A percentile compares a stretch with the other conserved stretches of the same genome.
Conservation (phyloP, 2,888 invertebrate species). For the Melangyna quadrimaculata region DNA sequence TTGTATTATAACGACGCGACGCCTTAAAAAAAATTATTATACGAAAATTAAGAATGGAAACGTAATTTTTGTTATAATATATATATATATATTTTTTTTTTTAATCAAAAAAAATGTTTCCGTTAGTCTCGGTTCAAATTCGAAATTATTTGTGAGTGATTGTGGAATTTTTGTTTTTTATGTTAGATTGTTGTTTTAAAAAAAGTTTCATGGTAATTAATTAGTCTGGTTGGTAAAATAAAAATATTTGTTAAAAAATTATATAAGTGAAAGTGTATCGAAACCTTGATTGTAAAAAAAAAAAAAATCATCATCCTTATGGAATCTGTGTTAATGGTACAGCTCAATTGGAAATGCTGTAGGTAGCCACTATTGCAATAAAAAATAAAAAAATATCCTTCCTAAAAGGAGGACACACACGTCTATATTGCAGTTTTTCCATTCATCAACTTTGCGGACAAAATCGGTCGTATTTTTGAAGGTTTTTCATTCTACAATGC, state of each 20-base stretch:
- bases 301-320: not conserved
- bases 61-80: slow-evolving; percentile 11
- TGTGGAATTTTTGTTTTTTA: not conserved
- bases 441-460: slow-evolving; percentile 21
- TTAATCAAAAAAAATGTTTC: not conserved
- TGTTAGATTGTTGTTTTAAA: not conserved
- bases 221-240: not conserved
- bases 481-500: slow-evolving; percentile 22
- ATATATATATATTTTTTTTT: too few species aligned
- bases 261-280: not conserved
- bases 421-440: not conserved
- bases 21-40: not conserved
- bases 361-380: not conserved
- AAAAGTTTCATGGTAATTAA: slow-evolving; percentile 50
- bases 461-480: slow-evolving; percentile 53
- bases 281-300: not conserved
- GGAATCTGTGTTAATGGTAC: slow-evolving; percentile 9
- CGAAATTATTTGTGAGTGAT: slow-evolving; percentile 29
- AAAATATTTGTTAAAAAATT: not conserved
- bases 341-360: not conserved
- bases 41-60: slow-evolving; percentile 17
- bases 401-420: not conserved
- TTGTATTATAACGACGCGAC: not conserved
- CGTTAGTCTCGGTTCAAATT: slow-evolving; percentile 29
- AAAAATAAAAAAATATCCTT: not conserved